Base-by-base conservation (phyloP, 2,113 vertebrate species). In the Pseudorasbora parva region DNA sequence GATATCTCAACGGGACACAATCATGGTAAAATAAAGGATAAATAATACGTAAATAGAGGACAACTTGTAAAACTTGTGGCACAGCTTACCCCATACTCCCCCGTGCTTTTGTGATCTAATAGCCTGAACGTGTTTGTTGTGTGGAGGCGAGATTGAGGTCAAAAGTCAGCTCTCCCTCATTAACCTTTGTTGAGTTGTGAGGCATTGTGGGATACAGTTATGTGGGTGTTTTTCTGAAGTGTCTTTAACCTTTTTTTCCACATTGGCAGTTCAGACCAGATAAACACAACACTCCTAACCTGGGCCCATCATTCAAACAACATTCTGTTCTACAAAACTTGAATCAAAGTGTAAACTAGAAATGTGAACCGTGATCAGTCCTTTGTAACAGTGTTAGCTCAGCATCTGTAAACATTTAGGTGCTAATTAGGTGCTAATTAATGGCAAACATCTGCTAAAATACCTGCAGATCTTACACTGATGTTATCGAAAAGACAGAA, bases 161-260 rank as follows among this genome's bases (percentile, higher is more conserved):
- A 79, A 66, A 79, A 66, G 43, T 30, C 60, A 33, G 41, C 60
- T 80, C 25, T 80, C 43, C 60, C 45, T 80, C 78, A 80, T 80
- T 80, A 80, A 47, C 59, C 60, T 80, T 49, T 80, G 60, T 5
- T 0, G 11, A 78, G 33, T 23, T 25, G 75, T 4, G 10, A 21
- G 59, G 43, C 25, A 64, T 21, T 49, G 25, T 80, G 78, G 43
- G 59, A 64, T 30, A 19, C 41, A 23, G 60, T 80, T 11, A 23
- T 66, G 78, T 80, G 78, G 60, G 59, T 51, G 59, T 66, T 12
- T 7, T 66, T 66, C 25, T 66, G 60, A 19, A 21, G 59, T 49
- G 8, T 49, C 17, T 78, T 59, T 79, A 47, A 78, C 56, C 37
- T 23, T 41, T 60, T 23, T 60, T 45, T 2, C 11, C 76, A 27